A percentile compares a stretch with the other conserved stretches of the same genome.
Evolutionary conservation across 2,888 invertebrate genomes (phyloP).

Genomic region (Idaea dimidiata): DNA sequence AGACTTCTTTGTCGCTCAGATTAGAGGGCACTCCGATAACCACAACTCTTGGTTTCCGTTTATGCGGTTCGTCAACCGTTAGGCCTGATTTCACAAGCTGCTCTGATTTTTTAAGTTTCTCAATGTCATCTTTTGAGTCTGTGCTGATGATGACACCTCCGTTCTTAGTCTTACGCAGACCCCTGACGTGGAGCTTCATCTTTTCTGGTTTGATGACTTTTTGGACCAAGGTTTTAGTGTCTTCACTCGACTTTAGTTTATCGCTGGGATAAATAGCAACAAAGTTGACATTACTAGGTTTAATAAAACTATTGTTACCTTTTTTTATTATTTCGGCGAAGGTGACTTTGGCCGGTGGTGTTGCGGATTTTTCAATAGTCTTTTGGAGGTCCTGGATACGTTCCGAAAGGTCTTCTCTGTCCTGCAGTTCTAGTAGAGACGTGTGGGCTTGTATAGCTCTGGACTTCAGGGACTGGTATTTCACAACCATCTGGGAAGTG

Average conservation of each 20-base stretch:
- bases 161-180: constrained; percentile 8
- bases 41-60: constrained; percentile 9
- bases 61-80: constrained; percentile 6
- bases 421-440: no score
- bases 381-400: no score
- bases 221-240: constrained; percentile 3
- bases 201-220: constrained; percentile 12
- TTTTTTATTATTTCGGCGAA: constrained; percentile 1
- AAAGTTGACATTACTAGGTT: neutral
- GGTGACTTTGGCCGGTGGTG: neutral
- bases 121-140: constrained; percentile 6
- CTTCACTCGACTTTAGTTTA: neutral
- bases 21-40: constrained; percentile 5
- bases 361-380: neutral
- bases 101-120: constrained; percentile 9
- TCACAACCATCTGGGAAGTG: no score
- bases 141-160: constrained; percentile 9
- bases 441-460: no score
- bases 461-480: no score
- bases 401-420: no score
- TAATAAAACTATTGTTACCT: neutral
- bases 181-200: constrained; percentile 12
- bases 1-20: constrained; percentile 4
- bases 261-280: neutral
- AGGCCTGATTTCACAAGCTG: constrained; percentile 8